phyloP scores from a whole-genome alignment of 2,797 vertebrate species.

The Halcyon leucocephala region DNA sequence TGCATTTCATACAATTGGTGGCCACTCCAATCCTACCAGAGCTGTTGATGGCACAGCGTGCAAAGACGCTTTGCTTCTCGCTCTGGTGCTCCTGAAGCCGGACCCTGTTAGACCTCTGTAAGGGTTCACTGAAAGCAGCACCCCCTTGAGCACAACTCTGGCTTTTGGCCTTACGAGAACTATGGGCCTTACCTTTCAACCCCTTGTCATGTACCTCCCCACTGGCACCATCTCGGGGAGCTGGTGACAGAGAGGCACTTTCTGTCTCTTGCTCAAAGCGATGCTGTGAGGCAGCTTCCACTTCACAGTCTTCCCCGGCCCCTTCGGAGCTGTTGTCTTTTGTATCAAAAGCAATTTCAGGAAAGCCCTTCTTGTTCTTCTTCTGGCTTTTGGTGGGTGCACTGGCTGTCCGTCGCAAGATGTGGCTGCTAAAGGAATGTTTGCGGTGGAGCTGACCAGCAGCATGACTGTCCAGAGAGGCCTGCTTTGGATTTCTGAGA shows the following conservation, averaged over 20 bases:
- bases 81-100: conserved; percentile 77
- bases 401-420: conserved; percentile 94
- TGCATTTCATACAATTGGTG: conserved; percentile 92
- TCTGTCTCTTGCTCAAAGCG: conserved; percentile 75
- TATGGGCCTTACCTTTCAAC: conserved; percentile 92
- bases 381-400: conserved; percentile 95
- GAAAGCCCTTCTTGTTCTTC: conserved; percentile 89
- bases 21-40: conserved; percentile 89
- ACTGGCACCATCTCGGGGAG: conserved; percentile 74
- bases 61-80: conserved; percentile 81
- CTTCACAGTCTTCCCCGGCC: conserved; percentile 83
- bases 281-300: conserved; percentile 76
- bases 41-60: conserved; percentile 85
- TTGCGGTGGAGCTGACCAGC: conserved; percentile 92
- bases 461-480: conserved; percentile 99
- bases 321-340: conserved; percentile 90
- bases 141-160: conserved; percentile 68
- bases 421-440: conserved; percentile 92
- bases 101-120: conserved; percentile 81
- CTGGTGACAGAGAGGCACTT: conserved; percentile 42
- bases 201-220: conserved; percentile 81
- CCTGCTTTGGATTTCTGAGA: conserved; percentile 97
- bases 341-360: conserved; percentile 88
- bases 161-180: conserved; percentile 67
- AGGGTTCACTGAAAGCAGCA: conserved; percentile 83